Base-by-base conservation (phyloP, 1,140 invertebrate species). In the Eumaeus atala region DNA sequence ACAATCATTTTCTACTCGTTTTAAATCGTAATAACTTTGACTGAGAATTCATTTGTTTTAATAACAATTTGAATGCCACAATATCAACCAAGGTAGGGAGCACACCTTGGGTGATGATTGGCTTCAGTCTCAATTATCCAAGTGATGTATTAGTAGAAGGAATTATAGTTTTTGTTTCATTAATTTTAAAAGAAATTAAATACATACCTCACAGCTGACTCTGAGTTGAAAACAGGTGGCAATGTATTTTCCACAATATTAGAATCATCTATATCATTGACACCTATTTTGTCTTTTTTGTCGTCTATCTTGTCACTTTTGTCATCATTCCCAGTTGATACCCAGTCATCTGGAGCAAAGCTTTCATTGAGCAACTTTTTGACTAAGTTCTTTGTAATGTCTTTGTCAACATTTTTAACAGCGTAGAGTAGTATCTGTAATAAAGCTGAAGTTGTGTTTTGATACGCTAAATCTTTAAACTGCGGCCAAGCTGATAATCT, bases 391-490 rank as follows among this genome's bases (percentile, higher is more conserved):
- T 91, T 90, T 0, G 89, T 80, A 17, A 91, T 64, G 37, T 90
- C 90, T 18, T 87, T 82, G 67, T 93, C 89, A 2, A 89, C 67
- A 60, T 91, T 90, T 52, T 91, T 90, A 7, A 94, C 65, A 0
- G 91, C 89, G 66, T 90, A 89, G 3, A 94, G 74, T 34, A 94
- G 70, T 4, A 91, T 89, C 77, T 94, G 92, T 12, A 95, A 66
- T n/a, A 95, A 80, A 0, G 91, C 93, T 1, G 93, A 94, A 0
- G 93, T 93, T 12, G 92, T 72, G 57, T 92, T 92, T 37, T 92
- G 83, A 49, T 91, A 90, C 5, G 92, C 90, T 58, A 95, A 87
- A 59, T 95, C 92, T 42, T 83, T 70, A 66, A 95, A 93, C 61
- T 94, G 93, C 0, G 93, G 93, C 93, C 93, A 95, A 17, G 87